A percentile compares a stretch with the other conserved stretches of the same genome.
Conservation (phyloP, 2,888 invertebrate genomes). For the Rhabditoides inermis region DNA sequence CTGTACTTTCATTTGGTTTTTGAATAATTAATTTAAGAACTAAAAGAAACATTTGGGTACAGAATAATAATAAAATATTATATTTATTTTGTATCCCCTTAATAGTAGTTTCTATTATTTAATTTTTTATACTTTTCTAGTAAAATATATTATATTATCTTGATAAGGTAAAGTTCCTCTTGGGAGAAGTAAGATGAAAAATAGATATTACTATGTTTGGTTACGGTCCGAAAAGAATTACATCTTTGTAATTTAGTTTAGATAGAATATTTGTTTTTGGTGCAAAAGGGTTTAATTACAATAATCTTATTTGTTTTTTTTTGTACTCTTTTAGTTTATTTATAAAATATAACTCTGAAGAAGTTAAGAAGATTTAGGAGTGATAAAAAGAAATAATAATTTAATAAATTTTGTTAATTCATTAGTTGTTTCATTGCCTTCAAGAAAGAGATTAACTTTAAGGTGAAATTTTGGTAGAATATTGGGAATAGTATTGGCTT, state of each 20-base stretch:
- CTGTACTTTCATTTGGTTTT: conserved; percentile 59
- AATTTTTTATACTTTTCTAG: conserved; percentile 22
- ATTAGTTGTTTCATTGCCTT: conserved; percentile 22
- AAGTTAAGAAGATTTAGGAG: conserved; percentile 32
- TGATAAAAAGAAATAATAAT: conserved; percentile 23
- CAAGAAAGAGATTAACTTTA: conserved; percentile 31
- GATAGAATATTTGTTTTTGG: conserved; percentile 32
- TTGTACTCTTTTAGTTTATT: conserved; percentile 30
- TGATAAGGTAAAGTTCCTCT: conserved; percentile 30
- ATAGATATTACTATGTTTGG: conserved; percentile 32
- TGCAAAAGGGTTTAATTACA: conserved; percentile 27
- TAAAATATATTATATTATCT: conserved; percentile 29
- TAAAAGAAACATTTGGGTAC: conserved; percentile 13
- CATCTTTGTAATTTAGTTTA: conserved; percentile 31
- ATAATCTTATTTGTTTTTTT: conserved; percentile 3
- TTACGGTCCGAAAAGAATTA: conserved; percentile 28
- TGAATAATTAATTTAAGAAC: conserved; percentile 41
- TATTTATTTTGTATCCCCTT: conserved; percentile 20
- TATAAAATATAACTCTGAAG: conserved; percentile 37
- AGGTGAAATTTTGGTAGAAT: conserved; percentile 53
- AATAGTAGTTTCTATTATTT: conserved; percentile 22
- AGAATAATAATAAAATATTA: conserved; percentile 15
- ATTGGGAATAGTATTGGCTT: conserved; percentile 48
- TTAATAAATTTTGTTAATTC: conserved; percentile 33
- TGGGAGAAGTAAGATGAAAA: conserved; percentile 26